phyloP scores from a whole-genome alignment of 2,113 vertebrate species.

The Gulo gulo region DNA sequence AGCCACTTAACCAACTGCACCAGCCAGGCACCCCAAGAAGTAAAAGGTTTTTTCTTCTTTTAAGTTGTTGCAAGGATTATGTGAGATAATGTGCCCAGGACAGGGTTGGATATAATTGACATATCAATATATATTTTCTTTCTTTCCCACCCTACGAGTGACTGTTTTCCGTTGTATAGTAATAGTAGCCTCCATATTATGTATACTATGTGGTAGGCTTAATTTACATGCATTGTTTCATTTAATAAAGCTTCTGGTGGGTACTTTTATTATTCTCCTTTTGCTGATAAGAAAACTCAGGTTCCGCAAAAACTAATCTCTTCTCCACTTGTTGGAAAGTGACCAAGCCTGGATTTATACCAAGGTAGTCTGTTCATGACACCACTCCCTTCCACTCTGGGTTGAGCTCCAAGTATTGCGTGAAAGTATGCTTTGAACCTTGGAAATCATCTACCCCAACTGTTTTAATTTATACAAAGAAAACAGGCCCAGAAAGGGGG shows the following conservation, averaged over 20 bases:
- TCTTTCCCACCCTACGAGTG: neutral
- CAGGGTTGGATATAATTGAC: neutral
- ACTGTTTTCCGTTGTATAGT: neutral
- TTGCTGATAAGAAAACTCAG: neutral
- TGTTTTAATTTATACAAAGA: neutral
- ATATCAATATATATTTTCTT: neutral
- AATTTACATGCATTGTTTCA: neutral
- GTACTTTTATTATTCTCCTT: neutral
- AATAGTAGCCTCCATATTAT: neutral
- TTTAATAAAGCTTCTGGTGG: neutral
- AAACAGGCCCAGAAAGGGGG: neutral
- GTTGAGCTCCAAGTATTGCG: neutral
- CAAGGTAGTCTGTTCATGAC: neutral
- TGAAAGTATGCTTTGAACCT: neutral
- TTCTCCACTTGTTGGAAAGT: neutral
- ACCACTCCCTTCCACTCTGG: too few species aligned
- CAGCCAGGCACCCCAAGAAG: neutral
- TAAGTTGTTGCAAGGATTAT: neutral
- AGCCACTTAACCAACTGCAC: neutral
- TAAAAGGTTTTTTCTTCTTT: neutral
- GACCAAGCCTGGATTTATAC: neutral
- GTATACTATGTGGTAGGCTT: neutral
- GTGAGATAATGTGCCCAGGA: neutral
- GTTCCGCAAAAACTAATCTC: neutral
- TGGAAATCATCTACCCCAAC: conserved; percentile 16